Conservation (phyloP, 2,888 invertebrate species). For the Electrophaes corylata region DNA sequence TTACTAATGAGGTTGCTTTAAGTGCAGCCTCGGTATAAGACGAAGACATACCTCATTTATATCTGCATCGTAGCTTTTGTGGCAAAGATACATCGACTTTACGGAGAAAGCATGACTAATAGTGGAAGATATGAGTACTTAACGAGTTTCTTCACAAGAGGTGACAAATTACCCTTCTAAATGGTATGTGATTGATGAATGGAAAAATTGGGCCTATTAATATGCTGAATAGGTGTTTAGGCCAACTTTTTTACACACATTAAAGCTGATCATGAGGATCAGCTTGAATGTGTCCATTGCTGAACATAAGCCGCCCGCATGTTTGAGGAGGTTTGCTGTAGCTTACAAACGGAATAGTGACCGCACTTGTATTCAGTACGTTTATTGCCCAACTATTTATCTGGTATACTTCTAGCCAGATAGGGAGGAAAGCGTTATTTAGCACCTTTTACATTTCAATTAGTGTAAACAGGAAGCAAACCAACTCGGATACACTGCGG, state of each 20-base stretch:
- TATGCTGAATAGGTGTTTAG: not conserved
- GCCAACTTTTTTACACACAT: too few relatives aligned
- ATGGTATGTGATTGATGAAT: not conserved
- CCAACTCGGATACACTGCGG: constrained; percentile 7
- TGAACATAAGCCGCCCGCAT: too few relatives aligned
- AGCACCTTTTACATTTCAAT: not conserved
- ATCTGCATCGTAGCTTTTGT: constrained; percentile 7
- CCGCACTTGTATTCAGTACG: too few relatives aligned
- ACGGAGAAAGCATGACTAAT: constrained; percentile 32
- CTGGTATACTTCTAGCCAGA: not conserved
- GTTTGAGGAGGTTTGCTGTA: too few relatives aligned
- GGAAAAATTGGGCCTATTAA: not conserved
- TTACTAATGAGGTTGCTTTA: constrained; percentile 1
- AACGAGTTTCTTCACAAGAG: constrained; percentile 14
- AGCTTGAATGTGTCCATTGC: too few relatives aligned
- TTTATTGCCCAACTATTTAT: not conserved
- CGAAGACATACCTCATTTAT: constrained; percentile 8
- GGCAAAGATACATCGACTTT: not conserved
- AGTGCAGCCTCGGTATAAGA: not conserved
- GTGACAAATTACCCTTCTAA: not conserved
- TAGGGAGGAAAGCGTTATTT: too few relatives aligned
- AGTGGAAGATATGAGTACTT: constrained; percentile 13
- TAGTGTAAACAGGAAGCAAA: constrained; percentile 7
- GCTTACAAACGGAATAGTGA: too few relatives aligned
- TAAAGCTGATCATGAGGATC: too few relatives aligned